Evolutionary conservation across 2,113 vertebrate genomes (phyloP), one percentile per base, ranked within the genome.

Genomic region (Ivindomyrus marchei): DNA sequence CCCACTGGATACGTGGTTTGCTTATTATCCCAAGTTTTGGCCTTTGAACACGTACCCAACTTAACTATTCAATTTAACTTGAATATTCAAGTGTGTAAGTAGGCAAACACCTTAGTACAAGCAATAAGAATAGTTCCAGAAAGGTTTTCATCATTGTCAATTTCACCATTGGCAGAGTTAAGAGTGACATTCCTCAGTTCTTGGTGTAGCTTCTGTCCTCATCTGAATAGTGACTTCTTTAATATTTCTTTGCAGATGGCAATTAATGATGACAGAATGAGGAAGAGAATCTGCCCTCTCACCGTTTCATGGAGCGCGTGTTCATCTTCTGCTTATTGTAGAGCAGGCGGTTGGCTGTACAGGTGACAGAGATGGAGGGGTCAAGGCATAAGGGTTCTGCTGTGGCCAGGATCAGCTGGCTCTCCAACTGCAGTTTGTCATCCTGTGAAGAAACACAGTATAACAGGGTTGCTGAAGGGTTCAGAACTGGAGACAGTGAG

Each of bases 311-410:
- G 1, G 98, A 97, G 84, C 95, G 97, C 1, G 98, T 98, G 92
- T 98, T 99, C 97, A 99, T 98, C 95, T 99, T 99, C 92, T 99
- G 98, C 91, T 97, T 98, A 94, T 99, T 99, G 94, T 98, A 98
- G 7, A 99, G 96, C 92, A 99, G 96, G 89, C 97, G 97, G 94
- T 99, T 99, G 91, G 97, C 95, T 91, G 98, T 97, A 94, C 98
- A 99, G 45, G 97, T 97, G 90, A 99, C 98, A 15, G 98, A 97
- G 93, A 99, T 95, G 70, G 98, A 99, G n/a, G 98, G 98, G 91
- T 99, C 98, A 92, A 99, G 97, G 95, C 98, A 99, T 92, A 99
- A 94, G 89, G 98, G 98, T 92, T 99, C 98, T 53, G 98, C 97
- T 89, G 98, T 99, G 89, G 98, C 98, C 92, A 99, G 94, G 92